A percentile compares a stretch with the other conserved stretches of the same genome.
Evolutionary conservation across 2,113 vertebrate species (phyloP).

Genomic region (Felis catus): DNA sequence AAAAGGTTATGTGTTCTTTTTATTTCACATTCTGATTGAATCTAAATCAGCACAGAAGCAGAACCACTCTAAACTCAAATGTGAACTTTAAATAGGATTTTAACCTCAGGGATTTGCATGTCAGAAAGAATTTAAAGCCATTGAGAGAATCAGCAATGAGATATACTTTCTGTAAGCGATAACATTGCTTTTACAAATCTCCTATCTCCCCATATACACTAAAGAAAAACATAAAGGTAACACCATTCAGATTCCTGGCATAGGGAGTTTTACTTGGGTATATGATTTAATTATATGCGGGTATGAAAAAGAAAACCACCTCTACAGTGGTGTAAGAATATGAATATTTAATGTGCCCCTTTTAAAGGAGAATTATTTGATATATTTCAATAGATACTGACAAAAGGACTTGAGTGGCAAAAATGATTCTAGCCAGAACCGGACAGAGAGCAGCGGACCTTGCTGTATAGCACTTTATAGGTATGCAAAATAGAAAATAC

Average conservation of each 20-base stretch:
- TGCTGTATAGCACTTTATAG: neutral
- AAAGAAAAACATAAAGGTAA: neutral
- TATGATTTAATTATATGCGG: conserved; percentile 65
- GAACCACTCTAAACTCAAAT: conserved; percentile 78
- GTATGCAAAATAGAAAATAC: neutral
- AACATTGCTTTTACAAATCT: conserved; percentile 27
- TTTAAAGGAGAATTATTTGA: conserved; percentile 53
- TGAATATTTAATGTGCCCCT: conserved; percentile 51
- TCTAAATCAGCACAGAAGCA: conserved; percentile 65
- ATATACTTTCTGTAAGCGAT: neutral
- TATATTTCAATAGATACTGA: neutral
- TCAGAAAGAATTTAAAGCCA: conserved; percentile 12
- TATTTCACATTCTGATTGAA: conserved; percentile 73
- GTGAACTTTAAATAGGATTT: conserved; percentile 79
- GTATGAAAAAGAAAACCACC: neutral
- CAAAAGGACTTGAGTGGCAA: neutral
- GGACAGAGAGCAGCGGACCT: neutral
- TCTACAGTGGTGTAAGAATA: neutral
- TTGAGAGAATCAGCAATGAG: conserved; percentile 20
- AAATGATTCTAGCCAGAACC: neutral
- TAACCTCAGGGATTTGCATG: conserved; percentile 32
- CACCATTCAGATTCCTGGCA: conserved; percentile 21
- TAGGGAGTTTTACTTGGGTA: neutral
- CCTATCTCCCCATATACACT: neutral
- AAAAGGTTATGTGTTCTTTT: conserved; percentile 81